phyloP scores from a whole-genome alignment of 1,140 invertebrate genomes.

The Zeugodacus cucurbitae region DNA sequence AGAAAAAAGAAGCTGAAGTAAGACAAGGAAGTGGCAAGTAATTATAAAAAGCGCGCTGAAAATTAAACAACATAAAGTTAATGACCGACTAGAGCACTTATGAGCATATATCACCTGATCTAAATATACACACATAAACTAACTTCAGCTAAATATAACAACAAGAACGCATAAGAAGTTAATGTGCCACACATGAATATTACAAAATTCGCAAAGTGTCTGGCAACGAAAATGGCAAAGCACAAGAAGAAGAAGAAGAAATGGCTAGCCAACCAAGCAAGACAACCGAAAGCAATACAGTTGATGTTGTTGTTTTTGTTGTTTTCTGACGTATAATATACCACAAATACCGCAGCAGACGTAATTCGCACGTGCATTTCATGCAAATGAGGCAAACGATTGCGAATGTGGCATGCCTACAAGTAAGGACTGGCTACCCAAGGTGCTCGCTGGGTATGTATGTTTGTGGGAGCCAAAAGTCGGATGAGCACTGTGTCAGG shows the following conservation, averaged over 20 bases:
- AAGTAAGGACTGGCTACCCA: too few relatives aligned
- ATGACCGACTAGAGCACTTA: not conserved
- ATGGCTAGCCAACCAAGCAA: not conserved
- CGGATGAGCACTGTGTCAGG: not conserved
- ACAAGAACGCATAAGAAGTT: not conserved
- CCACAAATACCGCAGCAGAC: not conserved
- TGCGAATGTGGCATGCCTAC: not conserved
- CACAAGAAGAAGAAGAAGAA: not conserved
- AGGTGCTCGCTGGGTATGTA: not conserved
- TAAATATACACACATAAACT: not conserved
- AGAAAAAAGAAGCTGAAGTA: not conserved
- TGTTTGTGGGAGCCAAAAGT: not conserved
- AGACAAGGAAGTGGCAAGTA: not conserved
- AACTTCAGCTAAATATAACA: not conserved
- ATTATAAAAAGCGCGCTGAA: not conserved
- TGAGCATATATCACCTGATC: not conserved
- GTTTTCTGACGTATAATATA: not conserved
- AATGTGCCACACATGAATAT: not conserved
- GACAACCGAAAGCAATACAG: not conserved
- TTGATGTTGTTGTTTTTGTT: not conserved
- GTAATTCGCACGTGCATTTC: conserved; percentile 7
- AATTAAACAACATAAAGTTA: not conserved
- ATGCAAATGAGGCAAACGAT: conserved; percentile 20
- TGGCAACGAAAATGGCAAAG: not conserved
- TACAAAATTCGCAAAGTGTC: conserved; percentile 17